Conservation (phyloP, 1,140 invertebrate species). For the Homarus americanus region DNA sequence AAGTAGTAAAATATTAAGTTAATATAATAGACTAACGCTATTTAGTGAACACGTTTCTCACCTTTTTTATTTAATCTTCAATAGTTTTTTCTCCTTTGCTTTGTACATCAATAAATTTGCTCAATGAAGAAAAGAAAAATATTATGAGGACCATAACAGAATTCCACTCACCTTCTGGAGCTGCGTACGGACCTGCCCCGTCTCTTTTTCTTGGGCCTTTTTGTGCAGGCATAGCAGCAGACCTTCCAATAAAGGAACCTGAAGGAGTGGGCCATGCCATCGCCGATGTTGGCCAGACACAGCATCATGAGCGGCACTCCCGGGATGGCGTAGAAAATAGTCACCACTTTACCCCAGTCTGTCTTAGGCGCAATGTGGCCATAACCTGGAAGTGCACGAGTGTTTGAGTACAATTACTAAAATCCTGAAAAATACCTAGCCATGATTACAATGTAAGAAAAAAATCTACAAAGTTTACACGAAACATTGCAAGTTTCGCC, state of each 20-base stretch:
- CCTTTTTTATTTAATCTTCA: too few species aligned
- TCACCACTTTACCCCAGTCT: slow-evolving; percentile 92
- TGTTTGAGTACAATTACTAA: too few species aligned
- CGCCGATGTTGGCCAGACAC: slow-evolving; percentile 96
- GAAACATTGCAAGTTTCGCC: too few species aligned
- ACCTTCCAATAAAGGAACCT: slow-evolving; percentile 79
- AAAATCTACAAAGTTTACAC: too few species aligned
- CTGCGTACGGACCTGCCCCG: slow-evolving; percentile 38
- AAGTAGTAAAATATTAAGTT: not conserved
- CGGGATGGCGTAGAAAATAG: slow-evolving; percentile 96
- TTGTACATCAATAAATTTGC: too few species aligned
- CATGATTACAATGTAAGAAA: too few species aligned
- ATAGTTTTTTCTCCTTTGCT: too few species aligned
- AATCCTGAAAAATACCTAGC: too few species aligned
- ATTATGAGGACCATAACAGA: too few species aligned
- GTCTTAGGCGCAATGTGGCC: slow-evolving; percentile 97
- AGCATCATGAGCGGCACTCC: slow-evolving; percentile 96
- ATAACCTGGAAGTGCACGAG: slow-evolving; percentile 87
- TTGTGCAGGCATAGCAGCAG: slow-evolving; percentile 92
- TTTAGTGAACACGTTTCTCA: not conserved
- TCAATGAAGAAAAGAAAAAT: too few species aligned
- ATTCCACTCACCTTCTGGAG: slow-evolving; percentile 39
- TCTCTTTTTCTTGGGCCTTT: slow-evolving; percentile 82
- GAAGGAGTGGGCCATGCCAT: slow-evolving; percentile 96
- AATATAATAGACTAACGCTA: not conserved